phyloP scores from a whole-genome alignment of 2,888 invertebrate species.

The Hartigia nigra region DNA sequence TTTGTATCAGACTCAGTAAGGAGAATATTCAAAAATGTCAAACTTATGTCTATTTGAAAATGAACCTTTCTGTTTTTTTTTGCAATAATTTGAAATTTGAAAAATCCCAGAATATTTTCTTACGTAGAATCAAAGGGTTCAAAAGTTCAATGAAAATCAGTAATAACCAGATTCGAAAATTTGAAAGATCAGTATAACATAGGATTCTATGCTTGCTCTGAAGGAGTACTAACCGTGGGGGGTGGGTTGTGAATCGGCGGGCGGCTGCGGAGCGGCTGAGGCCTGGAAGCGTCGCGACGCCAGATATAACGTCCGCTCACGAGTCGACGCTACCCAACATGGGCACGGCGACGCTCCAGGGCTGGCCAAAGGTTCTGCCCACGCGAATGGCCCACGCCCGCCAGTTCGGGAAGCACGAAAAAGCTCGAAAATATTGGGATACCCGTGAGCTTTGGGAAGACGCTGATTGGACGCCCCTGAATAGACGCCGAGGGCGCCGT shows the following conservation, averaged over 20 bases:
- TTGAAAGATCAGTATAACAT: too few species aligned
- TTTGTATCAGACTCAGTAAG: too few species aligned
- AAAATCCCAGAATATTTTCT: too few species aligned
- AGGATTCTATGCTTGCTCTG: not conserved
- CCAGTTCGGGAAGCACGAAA: conserved; percentile 26
- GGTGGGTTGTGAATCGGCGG: conserved; percentile 57
- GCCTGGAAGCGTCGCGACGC: conserved; percentile 56
- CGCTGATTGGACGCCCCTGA: conserved; percentile 25
- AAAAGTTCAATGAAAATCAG: too few species aligned
- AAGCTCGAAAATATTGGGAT: conserved; percentile 36
- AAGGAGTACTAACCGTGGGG: conserved; percentile 54
- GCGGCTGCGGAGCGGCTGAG: conserved; percentile 60
- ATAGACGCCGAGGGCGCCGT: conserved; percentile 22
- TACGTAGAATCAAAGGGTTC: too few species aligned
- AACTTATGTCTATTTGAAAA: too few species aligned
- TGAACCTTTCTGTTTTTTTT: too few species aligned
- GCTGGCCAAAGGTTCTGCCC: conserved; percentile 60
- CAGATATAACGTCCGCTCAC: conserved; percentile 61
- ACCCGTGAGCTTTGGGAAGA: conserved; percentile 7
- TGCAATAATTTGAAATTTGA: too few species aligned
- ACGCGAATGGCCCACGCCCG: conserved; percentile 51
- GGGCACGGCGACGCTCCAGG: conserved; percentile 63
- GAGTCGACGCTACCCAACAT: conserved; percentile 60
- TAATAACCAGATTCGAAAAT: too few species aligned
- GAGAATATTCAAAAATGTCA: too few species aligned